Base-by-base conservation (phyloP, 2,888 invertebrate species). In the Orthosia cruda region DNA sequence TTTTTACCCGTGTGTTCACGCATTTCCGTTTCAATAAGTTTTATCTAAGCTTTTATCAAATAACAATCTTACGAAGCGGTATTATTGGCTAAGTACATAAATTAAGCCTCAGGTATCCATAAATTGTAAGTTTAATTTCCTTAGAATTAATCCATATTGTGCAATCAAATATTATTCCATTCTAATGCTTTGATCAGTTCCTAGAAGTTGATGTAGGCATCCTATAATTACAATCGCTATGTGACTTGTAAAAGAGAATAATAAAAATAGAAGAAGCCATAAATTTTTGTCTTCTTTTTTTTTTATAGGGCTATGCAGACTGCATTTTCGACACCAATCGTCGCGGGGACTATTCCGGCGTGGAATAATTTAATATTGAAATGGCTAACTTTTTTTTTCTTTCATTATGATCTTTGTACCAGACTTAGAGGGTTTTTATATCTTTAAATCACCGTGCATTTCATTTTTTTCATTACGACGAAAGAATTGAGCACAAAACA, bases 21-120 rank as follows among this genome's bases (percentile, higher is more conserved):
- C 65, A 76, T 66, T 71, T 84, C 84, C 81, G 81, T 63, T 72
- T 50, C n/a, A 47, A 16, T 65, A 58, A 26, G 47, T 74, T 81
- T 55, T 75, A 77, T 77, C 49, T 75, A 45, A 61, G 11, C 26
- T 23, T 63, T 49, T 62, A 65, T 76, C 50, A 47, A 76, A 45
- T 57, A 81, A 70, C 65, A 80, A 74, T 47, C 32, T 52, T 4
- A 63, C 5, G n/a, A 45, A 61, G 18, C 7, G 15, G 47, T 23
- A 58, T 47, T 54, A 71, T 58, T 49, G 11, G 52, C 4, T 72
- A 59, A 59, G 18, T 50, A 20, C n/a, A 52, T 47, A 47, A 47
- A 55, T 26, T 23, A 54, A 45, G 9, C 32, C 18, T 13, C 13
- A 16, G 15, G 3, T 23, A 26, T 26, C 4, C n/a, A 52, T 16